These are phyloP conservation scores for Stegophylla sp. DNA, from an alignment of 2,888 invertebrate genomes.

Conservation along the genomic window DNA sequence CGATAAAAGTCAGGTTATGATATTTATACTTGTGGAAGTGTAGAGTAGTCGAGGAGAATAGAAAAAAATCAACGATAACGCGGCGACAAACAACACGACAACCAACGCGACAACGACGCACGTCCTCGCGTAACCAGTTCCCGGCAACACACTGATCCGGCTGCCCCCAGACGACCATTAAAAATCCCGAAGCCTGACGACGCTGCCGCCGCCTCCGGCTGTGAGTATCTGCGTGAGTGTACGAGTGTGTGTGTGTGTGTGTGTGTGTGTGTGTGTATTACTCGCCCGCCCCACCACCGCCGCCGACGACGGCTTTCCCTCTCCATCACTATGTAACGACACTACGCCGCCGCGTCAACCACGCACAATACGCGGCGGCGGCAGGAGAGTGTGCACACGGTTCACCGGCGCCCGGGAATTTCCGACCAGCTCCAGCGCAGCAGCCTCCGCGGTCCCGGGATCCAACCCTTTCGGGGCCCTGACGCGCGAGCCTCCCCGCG, in stretches of 20 bases:
- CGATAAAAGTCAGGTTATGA: not conserved
- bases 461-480: constrained; percentile 21
- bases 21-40: too few relatives aligned
- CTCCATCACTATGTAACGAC: not conserved
- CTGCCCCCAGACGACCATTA: constrained; percentile 54
- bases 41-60: too few relatives aligned
- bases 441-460: not conserved
- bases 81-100: not conserved
- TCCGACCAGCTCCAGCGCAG: constrained; percentile 26
- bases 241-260: not conserved
- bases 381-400: constrained; percentile 36
- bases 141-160: constrained; percentile 54
- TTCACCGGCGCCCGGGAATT: constrained; percentile 55
- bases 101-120: not conserved
- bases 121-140: constrained; percentile 46
- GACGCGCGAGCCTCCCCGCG: not conserved
- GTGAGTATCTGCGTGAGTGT: not conserved
- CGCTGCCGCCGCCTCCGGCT: constrained; percentile 26
- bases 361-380: not conserved
- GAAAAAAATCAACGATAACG: too few relatives aligned
- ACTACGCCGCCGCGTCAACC: not conserved
- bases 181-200: constrained; percentile 39
- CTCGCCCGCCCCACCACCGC: not conserved
- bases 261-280: not conserved
- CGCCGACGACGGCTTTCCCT: not conserved